Evolutionary conservation across 2,797 vertebrate species (phyloP), one percentile per base, ranked within the genome.

Genomic region (Brachymystax lenok): DNA sequence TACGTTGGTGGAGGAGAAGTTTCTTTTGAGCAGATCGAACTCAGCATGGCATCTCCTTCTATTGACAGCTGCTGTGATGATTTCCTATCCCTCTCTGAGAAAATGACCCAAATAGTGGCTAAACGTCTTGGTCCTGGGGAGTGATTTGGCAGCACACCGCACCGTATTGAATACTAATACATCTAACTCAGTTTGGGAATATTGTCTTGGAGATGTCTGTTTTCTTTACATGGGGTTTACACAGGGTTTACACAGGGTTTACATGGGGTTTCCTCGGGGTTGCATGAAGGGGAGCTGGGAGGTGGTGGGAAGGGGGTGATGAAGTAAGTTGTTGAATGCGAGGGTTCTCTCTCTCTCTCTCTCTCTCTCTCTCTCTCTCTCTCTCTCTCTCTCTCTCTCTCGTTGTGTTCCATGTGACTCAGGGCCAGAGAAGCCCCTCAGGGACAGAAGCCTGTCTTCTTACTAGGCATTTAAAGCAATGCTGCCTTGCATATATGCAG

Each of bases 401-500:
- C 66, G 2, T 68, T 68, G 27, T 68, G 28, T 10, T 73, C 30
- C 54, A 61, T 59, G 52, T 61, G 17, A 59, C 52, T 59, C 27
- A 14, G 19, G 46, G 69, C 46, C 50, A 24, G 14, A 28, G 69
- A 50, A 19, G 70, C 24, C 24, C 50, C 16, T 28, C 21, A 8
- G 70, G 70, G 51, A 56, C 21, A 27, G 16, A 27, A 14, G 28
- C 54, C 71, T 59, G 51, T 73, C 52, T 73, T 30, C 33, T 28
- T 54, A 5, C 28, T 56, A 40, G 30, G 56, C 4, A 13, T 73
- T 71, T 24, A 46, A 24, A 52, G 70, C 50, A 71, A 24, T 24
- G 16, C 70, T 71, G 24, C 16, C 51, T 51, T 71, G 64, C 64
- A 67, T 67, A 66, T 66, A 67, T 67, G 64, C 64, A 67, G 27